phyloP scores from a whole-genome alignment of 1,140 invertebrate genomes.

The Drosophila varians region DNA sequence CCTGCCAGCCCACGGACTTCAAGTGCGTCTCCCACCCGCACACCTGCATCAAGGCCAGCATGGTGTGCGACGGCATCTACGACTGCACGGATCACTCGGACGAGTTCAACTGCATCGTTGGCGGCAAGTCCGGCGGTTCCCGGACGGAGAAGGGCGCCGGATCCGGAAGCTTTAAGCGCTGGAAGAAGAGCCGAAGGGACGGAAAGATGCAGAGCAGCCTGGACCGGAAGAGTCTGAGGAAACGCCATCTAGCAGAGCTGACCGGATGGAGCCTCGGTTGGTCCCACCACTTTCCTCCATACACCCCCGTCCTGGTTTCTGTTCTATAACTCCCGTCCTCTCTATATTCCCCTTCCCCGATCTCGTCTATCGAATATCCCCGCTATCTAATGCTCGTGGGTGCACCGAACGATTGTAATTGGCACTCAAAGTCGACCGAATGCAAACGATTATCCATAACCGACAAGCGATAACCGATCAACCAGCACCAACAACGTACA shows the following conservation, averaged over 20 bases:
- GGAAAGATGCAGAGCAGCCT: slow-evolving; percentile 2
- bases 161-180: slow-evolving; percentile 52
- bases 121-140: not conserved
- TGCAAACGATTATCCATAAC: slow-evolving; percentile 4
- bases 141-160: not conserved
- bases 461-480: slow-evolving; percentile 18
- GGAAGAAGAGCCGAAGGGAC: slow-evolving; percentile 49
- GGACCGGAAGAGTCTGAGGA: slow-evolving; percentile 12
- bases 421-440: slow-evolving; percentile 16
- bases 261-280: slow-evolving; percentile 47
- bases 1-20: slow-evolving; percentile 76
- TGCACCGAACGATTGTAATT: slow-evolving; percentile 36
- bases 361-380: not conserved
- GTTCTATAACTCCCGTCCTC: slow-evolving; percentile 1
- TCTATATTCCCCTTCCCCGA: not conserved
- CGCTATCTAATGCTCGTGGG: slow-evolving; percentile 27
- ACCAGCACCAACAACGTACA: slow-evolving; percentile 1
- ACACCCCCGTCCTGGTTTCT: slow-evolving; percentile 8
- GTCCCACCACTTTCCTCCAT: slow-evolving; percentile 36
- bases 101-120: slow-evolving; percentile 87
- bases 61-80: slow-evolving; percentile 88
- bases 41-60: slow-evolving; percentile 86
- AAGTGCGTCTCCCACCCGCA: slow-evolving; percentile 82
- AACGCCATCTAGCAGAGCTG: slow-evolving; percentile 40
- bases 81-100: slow-evolving; percentile 90